Base-by-base conservation (phyloP, 1,140 invertebrate species). In the Acromyrmex charruanus region DNA sequence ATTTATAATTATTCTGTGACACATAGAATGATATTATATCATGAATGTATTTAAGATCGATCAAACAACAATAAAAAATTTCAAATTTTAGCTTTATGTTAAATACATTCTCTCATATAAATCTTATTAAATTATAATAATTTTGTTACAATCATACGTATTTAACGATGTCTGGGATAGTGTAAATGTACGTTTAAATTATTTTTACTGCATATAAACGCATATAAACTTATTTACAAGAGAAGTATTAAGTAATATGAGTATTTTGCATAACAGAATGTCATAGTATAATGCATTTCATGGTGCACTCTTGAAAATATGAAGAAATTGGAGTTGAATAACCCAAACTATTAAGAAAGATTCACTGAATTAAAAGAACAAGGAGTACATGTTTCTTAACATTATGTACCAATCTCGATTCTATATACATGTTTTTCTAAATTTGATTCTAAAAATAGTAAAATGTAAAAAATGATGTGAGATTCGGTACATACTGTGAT, bases 381-480 rank as follows among this genome's bases (percentile, higher is more conserved):
- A 44, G 63, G 59, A 65, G 10, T 21, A 59, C 16, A 61, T 0
- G 2, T 66, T 6, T 79, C 28, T 77, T 21, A 31, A 65, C 59
- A 66, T 65, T 79, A 79, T 77, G 58, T 77, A 77, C 58, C 25
- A 66, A 79, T 66, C 35, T 79, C 77, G 59, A 66, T 16, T 79
- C 4, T 49, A 53, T 31, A 39, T 63, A 9, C 10, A 59, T 10
- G 49, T 51, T 51, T 31, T 10, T 49, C 21, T 31, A 28, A 44
- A n/a, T 77, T 39, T 44, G 6, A 66, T 51, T 5, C n/a, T 44
- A 63, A 69, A 77, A 18, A 69, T 44, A 55, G 16, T 58, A 71
- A 69, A 53, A 25, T 44, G n/a, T 80, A 55, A 69, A 12, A 25
- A 69, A 65, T 65, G 5, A 77, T 12, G 18, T 66, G n/a, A 68